Conservation (phyloP, 2,113 vertebrate genomes). For the Erythrocebus patas region DNA sequence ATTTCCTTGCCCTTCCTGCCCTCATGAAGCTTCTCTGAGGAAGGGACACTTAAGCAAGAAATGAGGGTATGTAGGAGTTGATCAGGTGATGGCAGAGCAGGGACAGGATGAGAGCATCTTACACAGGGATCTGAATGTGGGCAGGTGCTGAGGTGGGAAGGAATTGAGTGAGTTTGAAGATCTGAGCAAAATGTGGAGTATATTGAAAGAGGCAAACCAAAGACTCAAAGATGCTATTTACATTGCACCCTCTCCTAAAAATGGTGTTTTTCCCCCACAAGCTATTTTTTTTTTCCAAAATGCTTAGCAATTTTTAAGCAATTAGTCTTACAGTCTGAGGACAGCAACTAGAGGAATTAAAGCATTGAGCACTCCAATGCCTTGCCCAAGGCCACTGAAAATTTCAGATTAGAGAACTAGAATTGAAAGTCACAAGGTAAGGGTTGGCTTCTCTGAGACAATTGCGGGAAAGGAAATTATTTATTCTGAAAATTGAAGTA, state of each 20-base stretch:
- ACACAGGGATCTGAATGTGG: not conserved
- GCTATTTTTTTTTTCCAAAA: slow-evolving; percentile 14
- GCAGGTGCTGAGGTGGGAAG: not conserved
- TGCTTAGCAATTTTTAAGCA: slow-evolving; percentile 31
- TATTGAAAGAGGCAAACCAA: not conserved
- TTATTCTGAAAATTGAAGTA: slow-evolving; percentile 67
- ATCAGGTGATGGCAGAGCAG: not conserved
- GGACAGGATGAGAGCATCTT: not conserved
- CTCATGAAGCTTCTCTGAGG: not conserved
- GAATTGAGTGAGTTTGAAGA: not conserved
- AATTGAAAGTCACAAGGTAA: slow-evolving; percentile 58
- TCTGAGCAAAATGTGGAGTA: not conserved
- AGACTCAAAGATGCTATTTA: not conserved
- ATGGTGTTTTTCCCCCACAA: not conserved
- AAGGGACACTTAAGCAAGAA: not conserved
- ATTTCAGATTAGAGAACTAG: slow-evolving; percentile 42
- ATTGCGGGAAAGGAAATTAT: slow-evolving; percentile 62
- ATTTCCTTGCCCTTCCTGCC: not conserved
- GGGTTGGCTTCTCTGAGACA: slow-evolving; percentile 42
- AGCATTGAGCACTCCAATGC: not conserved
- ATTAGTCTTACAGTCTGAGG: not conserved
- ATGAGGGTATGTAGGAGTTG: not conserved
- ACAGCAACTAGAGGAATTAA: slow-evolving; percentile 26
- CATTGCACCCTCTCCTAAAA: not conserved
- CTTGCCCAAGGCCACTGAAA: slow-evolving; percentile 58